Conservation (phyloP, 2,888 invertebrate species). For the Microctonus hyperodae region DNA sequence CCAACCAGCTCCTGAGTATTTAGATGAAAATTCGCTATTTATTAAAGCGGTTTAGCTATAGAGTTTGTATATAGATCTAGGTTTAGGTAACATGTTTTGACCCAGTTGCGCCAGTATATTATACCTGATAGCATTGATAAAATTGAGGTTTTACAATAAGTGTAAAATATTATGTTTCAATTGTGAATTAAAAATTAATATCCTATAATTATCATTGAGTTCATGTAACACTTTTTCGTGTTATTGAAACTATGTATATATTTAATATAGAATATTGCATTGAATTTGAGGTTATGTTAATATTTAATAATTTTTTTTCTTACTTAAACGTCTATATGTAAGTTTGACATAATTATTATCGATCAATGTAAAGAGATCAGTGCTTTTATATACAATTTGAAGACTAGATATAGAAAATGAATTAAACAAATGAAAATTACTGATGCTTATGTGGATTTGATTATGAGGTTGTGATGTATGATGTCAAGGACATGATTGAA, state of each 20-base stretch:
- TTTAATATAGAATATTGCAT: neutral
- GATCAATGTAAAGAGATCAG: neutral
- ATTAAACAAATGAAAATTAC: neutral
- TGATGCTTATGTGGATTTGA: neutral
- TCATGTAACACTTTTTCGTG: neutral
- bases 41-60: neutral
- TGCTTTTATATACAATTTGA: neutral
- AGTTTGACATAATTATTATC: too few species aligned
- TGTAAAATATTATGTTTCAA: too few species aligned
- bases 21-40: neutral
- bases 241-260: neutral
- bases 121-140: neutral
- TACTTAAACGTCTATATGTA: neutral
- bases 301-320: neutral
- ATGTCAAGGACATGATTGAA: slow-evolving; percentile 22
- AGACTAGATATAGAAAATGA: neutral
- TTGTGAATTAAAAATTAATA: too few species aligned
- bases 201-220: neutral
- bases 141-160: neutral
- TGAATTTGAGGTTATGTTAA: neutral
- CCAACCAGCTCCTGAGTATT: neutral
- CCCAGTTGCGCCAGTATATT: neutral
- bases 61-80: neutral
- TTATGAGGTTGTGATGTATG: neutral
- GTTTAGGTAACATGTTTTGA: neutral